phyloP scores from a whole-genome alignment of 2,797 vertebrate genomes.

The Gouania willdenowi region DNA sequence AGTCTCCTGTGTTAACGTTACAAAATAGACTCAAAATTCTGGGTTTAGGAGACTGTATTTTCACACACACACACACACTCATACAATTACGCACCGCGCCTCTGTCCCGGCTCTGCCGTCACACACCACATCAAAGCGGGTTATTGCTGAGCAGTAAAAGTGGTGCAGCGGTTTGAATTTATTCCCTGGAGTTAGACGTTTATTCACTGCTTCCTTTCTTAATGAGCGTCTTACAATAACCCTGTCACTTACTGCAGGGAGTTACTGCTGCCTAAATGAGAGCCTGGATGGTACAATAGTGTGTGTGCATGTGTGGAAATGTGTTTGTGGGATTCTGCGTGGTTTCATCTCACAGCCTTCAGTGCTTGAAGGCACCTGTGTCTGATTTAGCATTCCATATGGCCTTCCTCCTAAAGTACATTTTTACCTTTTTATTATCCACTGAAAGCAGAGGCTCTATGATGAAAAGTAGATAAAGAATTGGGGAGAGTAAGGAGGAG shows the following conservation, averaged over 20 bases:
- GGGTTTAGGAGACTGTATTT: background rate
- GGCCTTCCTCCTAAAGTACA: constrained; percentile 52
- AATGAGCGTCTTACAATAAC: constrained; percentile 71
- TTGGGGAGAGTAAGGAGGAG: constrained; percentile 40
- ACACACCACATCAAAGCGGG: constrained; percentile 66
- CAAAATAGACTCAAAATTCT: constrained; percentile 11
- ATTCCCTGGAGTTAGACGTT: constrained; percentile 64
- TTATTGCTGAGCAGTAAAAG: constrained; percentile 66
- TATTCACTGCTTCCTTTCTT: constrained; percentile 62
- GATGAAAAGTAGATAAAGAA: constrained; percentile 42
- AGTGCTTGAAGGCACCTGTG: constrained; percentile 56
- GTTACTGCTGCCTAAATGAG: constrained; percentile 63
- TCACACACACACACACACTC: constrained; percentile 13
- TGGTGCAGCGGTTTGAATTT: constrained; percentile 65
- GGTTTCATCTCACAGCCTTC: constrained; percentile 32
- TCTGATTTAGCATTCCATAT: constrained; percentile 62
- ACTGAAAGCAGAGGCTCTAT: constrained; percentile 20
- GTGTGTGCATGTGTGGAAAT: constrained; percentile 1
- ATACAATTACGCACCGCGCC: constrained; percentile 11
- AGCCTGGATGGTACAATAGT: constrained; percentile 9
- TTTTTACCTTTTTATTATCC: constrained; percentile 61
- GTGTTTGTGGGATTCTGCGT: background rate
- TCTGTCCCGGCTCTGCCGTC: constrained; percentile 34
- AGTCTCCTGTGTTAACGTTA: background rate
- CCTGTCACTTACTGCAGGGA: constrained; percentile 65